A percentile compares a stretch with the other conserved stretches of the same genome.
phyloP scores from a whole-genome alignment of 2,888 invertebrate species.

The Choristoneura rosaceana region DNA sequence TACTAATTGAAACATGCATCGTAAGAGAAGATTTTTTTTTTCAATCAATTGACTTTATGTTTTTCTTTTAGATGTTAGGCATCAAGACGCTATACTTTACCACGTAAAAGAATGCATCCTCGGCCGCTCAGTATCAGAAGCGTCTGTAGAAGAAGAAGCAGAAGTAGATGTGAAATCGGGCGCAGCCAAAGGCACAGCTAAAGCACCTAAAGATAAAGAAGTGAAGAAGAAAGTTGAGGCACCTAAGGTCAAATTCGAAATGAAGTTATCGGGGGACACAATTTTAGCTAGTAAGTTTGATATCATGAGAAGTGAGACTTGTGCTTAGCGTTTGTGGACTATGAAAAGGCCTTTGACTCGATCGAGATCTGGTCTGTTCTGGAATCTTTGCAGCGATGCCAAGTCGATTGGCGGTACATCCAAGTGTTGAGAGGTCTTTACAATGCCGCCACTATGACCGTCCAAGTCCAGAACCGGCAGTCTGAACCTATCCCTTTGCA shows the following conservation, averaged over 20 bases:
- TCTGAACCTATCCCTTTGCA: no score
- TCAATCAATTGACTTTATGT: neutral
- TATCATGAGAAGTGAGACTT: no score
- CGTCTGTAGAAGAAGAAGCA: conserved; percentile 38
- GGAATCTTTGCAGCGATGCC: no score
- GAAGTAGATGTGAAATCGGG: conserved; percentile 44
- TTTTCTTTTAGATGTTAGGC: conserved; percentile 63
- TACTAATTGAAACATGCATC: no score
- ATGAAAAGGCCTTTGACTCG: no score
- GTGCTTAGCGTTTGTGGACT: no score
- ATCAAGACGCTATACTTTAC: conserved; percentile 68
- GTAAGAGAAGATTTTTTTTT: no score
- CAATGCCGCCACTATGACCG: no score
- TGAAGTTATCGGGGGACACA: conserved; percentile 61
- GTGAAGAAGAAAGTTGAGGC: conserved; percentile 58
- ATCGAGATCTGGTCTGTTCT: no score
- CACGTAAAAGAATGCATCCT: conserved; percentile 61
- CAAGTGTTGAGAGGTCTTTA: no score
- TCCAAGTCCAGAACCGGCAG: no score
- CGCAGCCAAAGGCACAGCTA: neutral
- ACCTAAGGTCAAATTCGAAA: conserved; percentile 59
- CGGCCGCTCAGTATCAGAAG: conserved; percentile 43
- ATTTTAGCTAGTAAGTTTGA: conserved; percentile 64
- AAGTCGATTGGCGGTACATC: no score
- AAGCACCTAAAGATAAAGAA: conserved; percentile 45